Percentiles rank a stretch among this genome's conserved stretches.
Evolutionary conservation across 2,113 vertebrate species (phyloP).

Genomic region (Crotalus helleri): DNA sequence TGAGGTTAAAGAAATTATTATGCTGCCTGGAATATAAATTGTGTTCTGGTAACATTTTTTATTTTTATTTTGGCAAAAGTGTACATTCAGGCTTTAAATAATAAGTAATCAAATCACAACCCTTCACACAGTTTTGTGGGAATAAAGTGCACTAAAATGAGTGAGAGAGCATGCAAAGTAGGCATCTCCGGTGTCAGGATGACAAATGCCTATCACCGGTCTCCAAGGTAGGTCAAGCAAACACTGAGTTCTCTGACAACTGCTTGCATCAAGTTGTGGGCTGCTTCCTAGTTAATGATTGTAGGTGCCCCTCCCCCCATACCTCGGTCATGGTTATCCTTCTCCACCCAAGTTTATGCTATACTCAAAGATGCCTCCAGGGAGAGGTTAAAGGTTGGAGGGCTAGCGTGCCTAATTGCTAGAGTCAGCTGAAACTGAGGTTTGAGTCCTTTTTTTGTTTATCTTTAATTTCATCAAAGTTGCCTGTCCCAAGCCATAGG

Average conservation of each 20-base stretch:
- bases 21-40: not conserved
- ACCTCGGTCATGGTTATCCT: slow-evolving; percentile 24
- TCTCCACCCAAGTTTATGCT: slow-evolving; percentile 18
- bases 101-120: not conserved
- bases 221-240: slow-evolving; percentile 12
- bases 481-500: slow-evolving; percentile 30
- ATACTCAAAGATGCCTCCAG: slow-evolving; percentile 11
- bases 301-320: not conserved
- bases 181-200: not conserved
- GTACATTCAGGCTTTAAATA: not conserved
- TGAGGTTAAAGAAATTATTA: not conserved
- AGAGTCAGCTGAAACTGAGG: slow-evolving; percentile 54
- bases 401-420: slow-evolving; percentile 35
- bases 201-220: not conserved
- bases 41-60: not conserved
- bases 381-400: slow-evolving; percentile 22
- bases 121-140: not conserved
- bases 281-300: slow-evolving; percentile 26
- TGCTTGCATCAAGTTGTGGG: not conserved
- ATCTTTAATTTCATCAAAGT: slow-evolving; percentile 33
- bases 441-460: slow-evolving; percentile 32
- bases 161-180: not conserved
- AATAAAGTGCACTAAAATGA: not conserved
- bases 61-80: not conserved
- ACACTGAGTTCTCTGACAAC: not conserved